Evolutionary conservation across 2,888 invertebrate species (phyloP).

Genomic region (Drosophila subquinaria): DNA sequence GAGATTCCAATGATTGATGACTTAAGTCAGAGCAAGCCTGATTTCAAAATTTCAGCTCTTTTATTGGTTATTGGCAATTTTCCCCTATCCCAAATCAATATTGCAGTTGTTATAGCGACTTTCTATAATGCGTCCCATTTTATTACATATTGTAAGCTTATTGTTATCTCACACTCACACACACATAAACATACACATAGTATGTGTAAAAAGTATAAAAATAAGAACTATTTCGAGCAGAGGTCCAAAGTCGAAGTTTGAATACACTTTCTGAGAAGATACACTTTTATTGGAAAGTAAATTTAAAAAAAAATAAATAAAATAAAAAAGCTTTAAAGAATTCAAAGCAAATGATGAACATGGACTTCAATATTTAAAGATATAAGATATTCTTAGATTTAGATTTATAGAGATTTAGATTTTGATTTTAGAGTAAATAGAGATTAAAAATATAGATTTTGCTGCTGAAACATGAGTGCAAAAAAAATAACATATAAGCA

Average conservation of each 20-base stretch:
- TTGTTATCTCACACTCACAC: constrained; percentile 56
- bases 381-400: no score
- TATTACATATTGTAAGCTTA: constrained; percentile 74
- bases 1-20: no score
- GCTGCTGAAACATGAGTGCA: no score
- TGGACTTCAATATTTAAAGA: no score
- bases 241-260: not conserved
- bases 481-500: no score
- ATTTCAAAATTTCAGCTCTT: constrained; percentile 12
- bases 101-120: constrained; percentile 46
- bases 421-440: no score
- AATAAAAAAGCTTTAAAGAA: no score
- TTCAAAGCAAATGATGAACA: no score
- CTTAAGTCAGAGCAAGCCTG: constrained; percentile 1
- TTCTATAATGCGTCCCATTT: constrained; percentile 68
- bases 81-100: constrained; percentile 22
- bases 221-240: constrained; percentile 18
- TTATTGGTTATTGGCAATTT: constrained; percentile 26
- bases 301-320: no score
- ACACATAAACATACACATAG: constrained; percentile 18
- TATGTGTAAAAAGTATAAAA: constrained; percentile 54
- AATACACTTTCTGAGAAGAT: constrained; percentile 7
- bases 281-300: no score
- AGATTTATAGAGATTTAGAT: no score
- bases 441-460: no score